Evolutionary conservation across 2,113 vertebrate genomes (phyloP).

Genomic region (Pleuronectes platessa): DNA sequence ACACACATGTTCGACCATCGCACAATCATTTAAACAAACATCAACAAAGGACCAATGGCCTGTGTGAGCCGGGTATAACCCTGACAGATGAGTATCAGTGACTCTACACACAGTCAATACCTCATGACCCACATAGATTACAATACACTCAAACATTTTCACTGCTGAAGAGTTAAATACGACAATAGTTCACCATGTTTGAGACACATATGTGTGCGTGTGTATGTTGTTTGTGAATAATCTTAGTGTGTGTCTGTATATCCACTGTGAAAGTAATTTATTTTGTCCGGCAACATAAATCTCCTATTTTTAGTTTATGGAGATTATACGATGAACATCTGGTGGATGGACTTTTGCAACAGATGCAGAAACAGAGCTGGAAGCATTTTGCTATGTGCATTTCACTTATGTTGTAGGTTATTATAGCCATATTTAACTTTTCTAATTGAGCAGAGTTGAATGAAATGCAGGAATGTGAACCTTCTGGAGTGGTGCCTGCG

Average conservation of each 20-base stretch:
- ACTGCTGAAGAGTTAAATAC: neutral
- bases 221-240: too few relatives aligned
- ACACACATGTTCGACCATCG: neutral
- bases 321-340: slow-evolving; percentile 52
- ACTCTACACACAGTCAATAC: slow-evolving; percentile 1
- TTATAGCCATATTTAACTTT: slow-evolving; percentile 21
- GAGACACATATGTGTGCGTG: slow-evolving; percentile 1
- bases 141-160: neutral
- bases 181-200: slow-evolving; percentile 3
- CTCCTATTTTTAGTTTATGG: slow-evolving; percentile 44
- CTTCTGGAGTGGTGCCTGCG: slow-evolving; percentile 49
- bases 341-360: slow-evolving; percentile 12
- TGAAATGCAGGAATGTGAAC: slow-evolving; percentile 45
- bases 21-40: slow-evolving; percentile 35
- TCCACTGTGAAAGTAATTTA: neutral
- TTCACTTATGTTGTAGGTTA: slow-evolving; percentile 17
- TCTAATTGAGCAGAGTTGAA: slow-evolving; percentile 26
- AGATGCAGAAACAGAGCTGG: slow-evolving; percentile 9
- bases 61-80: slow-evolving; percentile 6
- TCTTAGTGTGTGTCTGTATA: neutral
- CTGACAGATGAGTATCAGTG: slow-evolving; percentile 30
- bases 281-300: slow-evolving; percentile 13
- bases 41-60: slow-evolving; percentile 27
- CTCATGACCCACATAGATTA: slow-evolving; percentile 33
- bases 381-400: neutral